These are phyloP conservation scores for Hoplostethus mediterraneus DNA, from an alignment of 2,797 vertebrate species.

Conservation along the genomic window DNA sequence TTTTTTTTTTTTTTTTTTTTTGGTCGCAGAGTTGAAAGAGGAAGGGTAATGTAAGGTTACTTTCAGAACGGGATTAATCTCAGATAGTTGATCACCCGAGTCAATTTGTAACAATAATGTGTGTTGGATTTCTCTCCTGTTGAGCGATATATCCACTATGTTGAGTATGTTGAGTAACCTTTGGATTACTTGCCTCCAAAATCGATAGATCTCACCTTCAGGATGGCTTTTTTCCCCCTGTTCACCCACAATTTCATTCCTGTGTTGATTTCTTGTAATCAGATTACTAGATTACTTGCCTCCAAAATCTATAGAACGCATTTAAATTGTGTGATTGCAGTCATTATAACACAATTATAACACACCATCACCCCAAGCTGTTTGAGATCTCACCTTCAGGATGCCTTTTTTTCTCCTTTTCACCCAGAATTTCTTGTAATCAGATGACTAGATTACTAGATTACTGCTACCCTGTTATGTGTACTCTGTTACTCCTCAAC, in stretches of 20 bases:
- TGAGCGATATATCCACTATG: too few species aligned
- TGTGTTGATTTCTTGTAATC: background rate
- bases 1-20: constrained; percentile 31
- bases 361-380: background rate
- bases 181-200: background rate
- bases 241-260: too few species aligned
- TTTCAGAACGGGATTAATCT: background rate
- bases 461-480: constrained; percentile 1
- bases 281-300: background rate
- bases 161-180: background rate
- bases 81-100: background rate
- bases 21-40: constrained; percentile 15
- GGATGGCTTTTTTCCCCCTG: too few species aligned
- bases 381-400: background rate
- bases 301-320: too few species aligned
- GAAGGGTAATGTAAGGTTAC: constrained; percentile 22
- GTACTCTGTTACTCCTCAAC: constrained; percentile 6
- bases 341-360: background rate
- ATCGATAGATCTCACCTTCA: too few species aligned
- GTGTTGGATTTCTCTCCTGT: background rate
- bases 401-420: too few species aligned
- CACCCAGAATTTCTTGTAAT: background rate
- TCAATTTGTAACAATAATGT: background rate
- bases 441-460: background rate
- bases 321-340: background rate